Percentiles rank a stretch among this genome's conserved stretches.
phyloP scores from a whole-genome alignment of 92 coral and sea anemone species.

The Diadumene lineata region DNA sequence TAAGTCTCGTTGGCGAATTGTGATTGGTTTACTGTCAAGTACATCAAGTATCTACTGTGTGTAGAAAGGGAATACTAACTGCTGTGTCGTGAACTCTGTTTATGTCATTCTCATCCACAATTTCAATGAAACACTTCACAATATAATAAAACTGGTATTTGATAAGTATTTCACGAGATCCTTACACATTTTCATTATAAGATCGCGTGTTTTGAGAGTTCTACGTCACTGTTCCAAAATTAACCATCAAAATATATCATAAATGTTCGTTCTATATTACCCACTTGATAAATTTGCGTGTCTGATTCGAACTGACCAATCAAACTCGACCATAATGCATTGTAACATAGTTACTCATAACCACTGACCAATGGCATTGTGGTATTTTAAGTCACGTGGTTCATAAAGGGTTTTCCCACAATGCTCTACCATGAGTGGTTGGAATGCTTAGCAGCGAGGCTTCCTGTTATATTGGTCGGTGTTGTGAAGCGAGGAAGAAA shows the following conservation, averaged over 20 bases:
- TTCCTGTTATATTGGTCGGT: constrained; percentile 1
- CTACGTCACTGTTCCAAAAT: constrained; percentile 82
- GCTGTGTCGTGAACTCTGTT: neutral
- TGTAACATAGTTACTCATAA: neutral
- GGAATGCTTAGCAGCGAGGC: constrained; percentile 77
- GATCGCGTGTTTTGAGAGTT: constrained; percentile 70
- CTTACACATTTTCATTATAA: neutral
- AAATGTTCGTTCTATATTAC: constrained; percentile 29
- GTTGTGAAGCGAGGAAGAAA: neutral
- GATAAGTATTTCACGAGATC: neutral
- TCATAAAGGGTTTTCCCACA: constrained; percentile 87
- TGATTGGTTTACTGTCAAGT: constrained; percentile 13
- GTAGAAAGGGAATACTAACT: neutral
- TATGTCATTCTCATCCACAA: no score
- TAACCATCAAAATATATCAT: constrained; percentile 50
- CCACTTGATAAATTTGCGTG: constrained; percentile 19
- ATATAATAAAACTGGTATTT: neutral
- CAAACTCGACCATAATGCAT: constrained; percentile 14
- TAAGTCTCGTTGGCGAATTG: constrained; percentile 24
- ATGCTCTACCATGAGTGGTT: constrained; percentile 66
- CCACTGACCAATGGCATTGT: constrained; percentile 48
- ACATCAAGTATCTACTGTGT: neutral
- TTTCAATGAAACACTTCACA: neutral
- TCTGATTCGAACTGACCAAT: constrained; percentile 63
- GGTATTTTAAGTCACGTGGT: constrained; percentile 45